These are phyloP conservation scores for Drosophila yooni DNA, from an alignment of 2,888 invertebrate genomes.

Conservation along the genomic window DNA sequence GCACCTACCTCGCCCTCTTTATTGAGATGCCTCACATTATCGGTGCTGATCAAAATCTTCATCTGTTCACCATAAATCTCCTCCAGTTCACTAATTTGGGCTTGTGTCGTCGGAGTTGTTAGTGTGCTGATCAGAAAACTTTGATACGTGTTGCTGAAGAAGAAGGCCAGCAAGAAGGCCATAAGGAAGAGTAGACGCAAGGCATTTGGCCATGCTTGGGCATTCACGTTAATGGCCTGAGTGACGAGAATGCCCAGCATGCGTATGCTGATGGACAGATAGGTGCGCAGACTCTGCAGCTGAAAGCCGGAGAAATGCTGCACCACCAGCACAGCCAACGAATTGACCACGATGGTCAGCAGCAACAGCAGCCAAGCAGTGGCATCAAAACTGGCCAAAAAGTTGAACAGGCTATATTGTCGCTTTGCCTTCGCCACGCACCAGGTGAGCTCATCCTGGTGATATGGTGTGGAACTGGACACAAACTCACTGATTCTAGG, in stretches of 20 bases:
- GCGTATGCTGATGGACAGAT: slow-evolving; percentile 52
- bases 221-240: slow-evolving; percentile 60
- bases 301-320: slow-evolving; percentile 50
- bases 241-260: slow-evolving; percentile 70
- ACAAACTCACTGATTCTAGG: slow-evolving; percentile 80
- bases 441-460: slow-evolving; percentile 85
- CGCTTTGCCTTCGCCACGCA: slow-evolving; percentile 82
- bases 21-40: slow-evolving; percentile 79
- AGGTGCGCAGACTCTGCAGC: slow-evolving; percentile 40
- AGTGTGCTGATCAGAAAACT: slow-evolving; percentile 83
- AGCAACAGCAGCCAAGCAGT: slow-evolving; percentile 60
- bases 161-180: slow-evolving; percentile 71
- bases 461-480: slow-evolving; percentile 82
- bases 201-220: slow-evolving; percentile 43
- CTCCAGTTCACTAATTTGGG: slow-evolving; percentile 77
- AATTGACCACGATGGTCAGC: slow-evolving; percentile 60
- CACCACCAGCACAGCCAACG: slow-evolving; percentile 56
- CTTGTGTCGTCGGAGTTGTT: slow-evolving; percentile 82
- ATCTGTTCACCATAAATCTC: slow-evolving; percentile 76
- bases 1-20: slow-evolving; percentile 80
- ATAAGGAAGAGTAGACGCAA: slow-evolving; percentile 61
- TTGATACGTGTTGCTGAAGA: slow-evolving; percentile 82
- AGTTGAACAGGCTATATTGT: slow-evolving; percentile 79
- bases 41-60: slow-evolving; percentile 81
- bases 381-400: slow-evolving; percentile 70